Evolutionary conservation across 2,113 vertebrate genomes (phyloP).

Genomic region (Dasyornis broadbenti): DNA sequence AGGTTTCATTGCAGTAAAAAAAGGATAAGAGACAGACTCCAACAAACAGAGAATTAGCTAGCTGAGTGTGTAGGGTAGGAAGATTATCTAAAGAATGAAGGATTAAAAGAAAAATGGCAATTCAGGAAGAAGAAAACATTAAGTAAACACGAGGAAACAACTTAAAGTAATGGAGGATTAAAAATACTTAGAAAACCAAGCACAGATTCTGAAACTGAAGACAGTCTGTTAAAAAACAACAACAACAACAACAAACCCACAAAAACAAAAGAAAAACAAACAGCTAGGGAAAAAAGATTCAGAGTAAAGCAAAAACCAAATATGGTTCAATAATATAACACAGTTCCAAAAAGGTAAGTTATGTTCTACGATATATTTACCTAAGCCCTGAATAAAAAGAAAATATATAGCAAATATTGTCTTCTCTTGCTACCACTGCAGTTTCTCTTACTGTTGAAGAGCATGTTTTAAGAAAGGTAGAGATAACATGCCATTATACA

Average conservation of each 20-base stretch:
- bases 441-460: neutral
- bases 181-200: neutral
- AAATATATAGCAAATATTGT: neutral
- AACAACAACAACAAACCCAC: neutral
- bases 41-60: neutral
- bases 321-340: neutral
- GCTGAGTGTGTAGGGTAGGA: neutral
- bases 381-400: neutral
- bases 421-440: neutral
- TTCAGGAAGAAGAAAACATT: neutral
- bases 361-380: neutral
- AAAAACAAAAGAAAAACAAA: neutral
- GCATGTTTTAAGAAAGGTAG: neutral
- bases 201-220: neutral
- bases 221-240: neutral
- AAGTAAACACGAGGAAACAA: neutral
- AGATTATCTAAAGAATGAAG: neutral
- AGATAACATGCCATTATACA: fast-evolving
- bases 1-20: neutral
- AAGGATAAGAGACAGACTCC: neutral
- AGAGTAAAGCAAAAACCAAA: neutral
- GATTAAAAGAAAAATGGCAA: neutral
- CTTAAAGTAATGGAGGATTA: neutral
- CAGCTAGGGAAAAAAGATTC: neutral
- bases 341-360: neutral